phyloP scores from a whole-genome alignment of 1,140 invertebrate genomes.

The Dendrolimus punctatus region DNA sequence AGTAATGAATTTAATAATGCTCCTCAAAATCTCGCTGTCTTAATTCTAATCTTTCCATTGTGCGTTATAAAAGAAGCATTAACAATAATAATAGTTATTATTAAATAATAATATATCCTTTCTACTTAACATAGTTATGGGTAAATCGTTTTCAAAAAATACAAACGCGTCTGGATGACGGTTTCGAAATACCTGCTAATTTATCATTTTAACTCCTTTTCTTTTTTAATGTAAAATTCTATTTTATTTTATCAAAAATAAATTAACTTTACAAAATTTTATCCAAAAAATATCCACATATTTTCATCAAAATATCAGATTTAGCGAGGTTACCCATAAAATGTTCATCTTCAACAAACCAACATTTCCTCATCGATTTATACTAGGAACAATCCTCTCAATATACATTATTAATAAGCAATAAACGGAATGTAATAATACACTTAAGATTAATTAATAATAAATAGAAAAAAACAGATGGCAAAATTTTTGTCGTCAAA shows the following conservation, averaged over 20 bases:
- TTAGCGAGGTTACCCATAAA: too few relatives aligned
- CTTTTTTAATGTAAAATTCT: too few relatives aligned
- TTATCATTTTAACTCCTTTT: too few relatives aligned
- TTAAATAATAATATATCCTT: slow-evolving; percentile 2
- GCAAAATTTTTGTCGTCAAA: slow-evolving; percentile 14
- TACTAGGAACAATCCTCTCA: slow-evolving; percentile 53
- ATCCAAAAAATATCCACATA: too few relatives aligned
- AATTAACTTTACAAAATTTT: too few relatives aligned
- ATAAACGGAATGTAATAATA: slow-evolving; percentile 33
- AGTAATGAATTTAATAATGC: too few relatives aligned
- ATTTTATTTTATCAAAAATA: too few relatives aligned
- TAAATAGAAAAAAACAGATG: slow-evolving; percentile 11
- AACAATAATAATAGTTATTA: slow-evolving; percentile 7
- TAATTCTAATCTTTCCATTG: slow-evolving; percentile 6
- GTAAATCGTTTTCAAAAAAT: too few relatives aligned
- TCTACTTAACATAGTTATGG: too few relatives aligned
- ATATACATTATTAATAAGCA: slow-evolving; percentile 30
- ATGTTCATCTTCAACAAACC: background rate
- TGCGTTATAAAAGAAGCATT: slow-evolving; percentile 14
- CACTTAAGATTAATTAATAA: slow-evolving; percentile 30
- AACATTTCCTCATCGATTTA: slow-evolving; percentile 19
- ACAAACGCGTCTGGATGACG: too few relatives aligned
- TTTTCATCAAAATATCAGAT: too few relatives aligned
- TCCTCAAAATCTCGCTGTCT: slow-evolving; percentile 6
- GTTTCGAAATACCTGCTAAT: too few relatives aligned